Evolutionary conservation across 2,797 vertebrate species (phyloP).

Genomic region (Perodicticus potto): DNA sequence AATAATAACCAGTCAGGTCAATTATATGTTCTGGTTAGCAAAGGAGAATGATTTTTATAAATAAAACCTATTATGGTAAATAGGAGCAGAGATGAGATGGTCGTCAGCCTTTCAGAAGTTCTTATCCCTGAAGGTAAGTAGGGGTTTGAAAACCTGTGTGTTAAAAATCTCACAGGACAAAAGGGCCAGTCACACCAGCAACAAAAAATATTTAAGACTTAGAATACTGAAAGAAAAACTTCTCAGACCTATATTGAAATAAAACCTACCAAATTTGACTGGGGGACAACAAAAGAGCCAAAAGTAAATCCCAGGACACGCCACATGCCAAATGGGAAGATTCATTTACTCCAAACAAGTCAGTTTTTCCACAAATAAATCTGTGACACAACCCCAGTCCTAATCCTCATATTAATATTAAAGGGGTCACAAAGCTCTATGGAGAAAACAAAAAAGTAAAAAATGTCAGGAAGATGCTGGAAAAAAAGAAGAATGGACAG

Average conservation of each 20-base stretch:
- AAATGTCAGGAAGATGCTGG: not conserved
- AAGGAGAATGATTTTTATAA: not conserved
- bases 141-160: not conserved
- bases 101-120: not conserved
- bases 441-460: not conserved
- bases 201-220: not conserved
- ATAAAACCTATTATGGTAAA: not conserved
- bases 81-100: not conserved
- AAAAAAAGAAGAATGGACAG: not conserved
- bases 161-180: not conserved
- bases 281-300: not conserved
- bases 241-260: not conserved
- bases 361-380: not conserved
- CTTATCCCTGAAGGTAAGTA: not conserved
- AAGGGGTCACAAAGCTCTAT: not conserved
- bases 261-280: not conserved
- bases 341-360: not conserved
- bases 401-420: not conserved
- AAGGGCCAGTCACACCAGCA: not conserved
- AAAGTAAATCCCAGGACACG: not conserved
- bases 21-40: not conserved
- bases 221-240: not conserved
- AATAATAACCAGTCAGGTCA: not conserved
- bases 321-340: not conserved
- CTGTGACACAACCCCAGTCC: not conserved